Conservation (phyloP, 2,888 invertebrate genomes). For the Fragum sueziense region DNA sequence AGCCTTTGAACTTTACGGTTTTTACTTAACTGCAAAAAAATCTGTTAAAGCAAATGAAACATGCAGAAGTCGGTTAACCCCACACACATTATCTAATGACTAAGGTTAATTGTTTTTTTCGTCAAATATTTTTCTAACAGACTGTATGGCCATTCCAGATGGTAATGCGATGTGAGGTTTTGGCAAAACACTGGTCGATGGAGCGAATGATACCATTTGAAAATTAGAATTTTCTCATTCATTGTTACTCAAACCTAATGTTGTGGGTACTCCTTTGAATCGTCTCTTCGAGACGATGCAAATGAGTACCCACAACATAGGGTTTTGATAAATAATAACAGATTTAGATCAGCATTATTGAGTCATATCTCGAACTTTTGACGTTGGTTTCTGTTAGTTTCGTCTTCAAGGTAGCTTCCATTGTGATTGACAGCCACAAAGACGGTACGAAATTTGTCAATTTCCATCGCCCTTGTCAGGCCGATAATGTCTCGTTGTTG, state of each 20-base stretch:
- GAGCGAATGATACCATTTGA: too few species aligned
- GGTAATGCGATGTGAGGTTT: constrained; percentile 6
- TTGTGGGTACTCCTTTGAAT: too few species aligned
- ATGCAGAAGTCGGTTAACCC: constrained; percentile 16
- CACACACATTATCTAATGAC: constrained; percentile 22
- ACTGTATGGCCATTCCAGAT: constrained; percentile 15
- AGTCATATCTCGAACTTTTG: too few species aligned
- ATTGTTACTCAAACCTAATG: too few species aligned
- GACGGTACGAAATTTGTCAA: constrained; percentile 40
- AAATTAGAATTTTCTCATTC: too few species aligned
- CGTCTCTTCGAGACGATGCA: too few species aligned
- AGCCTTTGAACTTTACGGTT: constrained; percentile 4
- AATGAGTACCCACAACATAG: too few species aligned
- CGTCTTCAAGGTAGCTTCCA: constrained; percentile 19
- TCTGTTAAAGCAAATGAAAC: constrained; percentile 9
- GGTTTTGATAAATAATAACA: too few species aligned
- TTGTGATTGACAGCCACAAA: constrained; percentile 33
- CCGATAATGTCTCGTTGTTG: constrained; percentile 38
- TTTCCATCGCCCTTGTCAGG: constrained; percentile 33
- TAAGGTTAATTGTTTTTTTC: constrained; percentile 13
- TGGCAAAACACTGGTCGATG: constrained; percentile 12
- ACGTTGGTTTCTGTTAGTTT: neutral
- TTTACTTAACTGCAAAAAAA: neutral
- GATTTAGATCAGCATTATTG: too few species aligned
- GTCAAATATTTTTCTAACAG: constrained; percentile 19